These are phyloP conservation scores for Drosophila quinaria DNA, from an alignment of 2,888 invertebrate species.

Conservation along the genomic window DNA sequence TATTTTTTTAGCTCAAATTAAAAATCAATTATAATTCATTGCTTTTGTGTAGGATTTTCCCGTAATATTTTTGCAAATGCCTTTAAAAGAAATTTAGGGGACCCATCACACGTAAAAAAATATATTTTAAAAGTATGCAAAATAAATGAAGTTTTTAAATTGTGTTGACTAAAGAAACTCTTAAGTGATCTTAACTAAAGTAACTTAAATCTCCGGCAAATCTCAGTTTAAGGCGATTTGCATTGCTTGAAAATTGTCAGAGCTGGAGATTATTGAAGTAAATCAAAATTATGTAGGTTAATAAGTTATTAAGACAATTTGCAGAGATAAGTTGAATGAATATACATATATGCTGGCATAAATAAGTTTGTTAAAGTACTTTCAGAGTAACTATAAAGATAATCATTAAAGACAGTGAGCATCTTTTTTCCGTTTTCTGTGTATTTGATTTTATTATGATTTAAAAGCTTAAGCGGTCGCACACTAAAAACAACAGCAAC, in stretches of 20 bases:
- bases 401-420: constrained; percentile 19
- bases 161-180: not conserved
- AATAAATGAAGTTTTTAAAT: not conserved
- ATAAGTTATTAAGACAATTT: constrained; percentile 24
- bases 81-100: too few species aligned
- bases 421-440: constrained; percentile 26
- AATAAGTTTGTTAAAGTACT: constrained; percentile 5
- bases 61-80: too few species aligned
- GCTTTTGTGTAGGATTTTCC: too few species aligned
- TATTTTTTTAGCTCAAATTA: too few species aligned
- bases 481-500: constrained; percentile 34
- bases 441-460: constrained; percentile 59
- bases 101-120: too few species aligned
- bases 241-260: not conserved
- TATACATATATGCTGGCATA: constrained; percentile 9
- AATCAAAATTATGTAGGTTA: constrained; percentile 24
- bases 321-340: constrained; percentile 18
- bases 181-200: not conserved
- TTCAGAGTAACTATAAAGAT: constrained; percentile 7
- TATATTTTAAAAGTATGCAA: not conserved
- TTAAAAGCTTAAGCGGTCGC: constrained; percentile 44
- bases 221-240: not conserved
- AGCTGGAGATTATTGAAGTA: constrained; percentile 4
- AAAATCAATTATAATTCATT: too few species aligned
- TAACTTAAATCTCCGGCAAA: not conserved